These are phyloP conservation scores for Piaya cayana DNA, from an alignment of 2,113 vertebrate genomes.

Conservation along the genomic window DNA sequence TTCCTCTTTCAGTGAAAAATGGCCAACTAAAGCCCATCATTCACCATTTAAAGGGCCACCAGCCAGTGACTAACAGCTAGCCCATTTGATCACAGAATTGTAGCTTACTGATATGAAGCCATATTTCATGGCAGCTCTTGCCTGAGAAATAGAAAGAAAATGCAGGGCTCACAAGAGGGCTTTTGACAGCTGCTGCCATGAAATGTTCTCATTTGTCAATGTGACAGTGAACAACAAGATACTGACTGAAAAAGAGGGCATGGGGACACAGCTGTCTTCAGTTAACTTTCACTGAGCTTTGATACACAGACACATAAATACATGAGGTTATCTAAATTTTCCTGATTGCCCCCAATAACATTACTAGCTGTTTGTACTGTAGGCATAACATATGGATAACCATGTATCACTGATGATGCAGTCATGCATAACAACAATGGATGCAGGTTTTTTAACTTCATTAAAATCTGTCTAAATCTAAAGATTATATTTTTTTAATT, in stretches of 20 bases:
- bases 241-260: constrained; percentile 10
- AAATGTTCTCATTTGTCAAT: constrained; percentile 63
- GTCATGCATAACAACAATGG: not conserved
- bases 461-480: not conserved
- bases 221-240: constrained; percentile 32
- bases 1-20: constrained; percentile 45
- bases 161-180: constrained; percentile 11
- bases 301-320: not conserved
- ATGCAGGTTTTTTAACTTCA: not conserved
- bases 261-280: not conserved
- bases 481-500: not conserved
- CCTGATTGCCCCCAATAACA: not conserved
- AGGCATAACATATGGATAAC: not conserved
- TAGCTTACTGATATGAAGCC: constrained; percentile 37
- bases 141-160: constrained; percentile 34
- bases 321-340: not conserved
- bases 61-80: constrained; percentile 45
- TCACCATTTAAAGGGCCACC: constrained; percentile 53
- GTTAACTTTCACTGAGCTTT: not conserved
- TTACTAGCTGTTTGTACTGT: not conserved
- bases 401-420: not conserved
- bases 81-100: constrained; percentile 40
- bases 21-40: not conserved
- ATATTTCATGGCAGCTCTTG: constrained; percentile 42
- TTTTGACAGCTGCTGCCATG: constrained; percentile 46